A percentile compares a stretch with the other conserved stretches of the same genome.
These are phyloP conservation scores for Watsonalla binaria DNA, from an alignment of 2,888 invertebrate species.

Conservation along the genomic window DNA sequence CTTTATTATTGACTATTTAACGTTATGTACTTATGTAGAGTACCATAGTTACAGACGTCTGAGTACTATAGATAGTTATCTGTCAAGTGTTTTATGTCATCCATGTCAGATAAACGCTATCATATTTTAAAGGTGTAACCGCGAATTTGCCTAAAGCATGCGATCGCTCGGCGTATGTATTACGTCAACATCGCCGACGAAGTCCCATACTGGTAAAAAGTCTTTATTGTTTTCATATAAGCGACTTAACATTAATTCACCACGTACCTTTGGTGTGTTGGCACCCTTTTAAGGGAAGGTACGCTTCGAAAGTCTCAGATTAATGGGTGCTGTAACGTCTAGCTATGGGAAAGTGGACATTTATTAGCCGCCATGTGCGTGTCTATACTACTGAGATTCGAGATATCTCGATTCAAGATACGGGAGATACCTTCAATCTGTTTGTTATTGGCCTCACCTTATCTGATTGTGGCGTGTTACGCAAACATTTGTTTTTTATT, in stretches of 20 bases:
- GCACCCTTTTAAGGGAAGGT: neutral
- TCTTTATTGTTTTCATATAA: too few relatives aligned
- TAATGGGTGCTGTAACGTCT: neutral
- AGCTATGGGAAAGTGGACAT: neutral
- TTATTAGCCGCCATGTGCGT: neutral
- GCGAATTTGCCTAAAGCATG: too few relatives aligned
- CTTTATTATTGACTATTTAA: too few relatives aligned
- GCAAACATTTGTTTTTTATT: neutral
- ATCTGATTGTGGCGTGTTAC: neutral
- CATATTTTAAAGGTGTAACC: too few relatives aligned
- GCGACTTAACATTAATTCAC: neutral
- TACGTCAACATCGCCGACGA: too few relatives aligned
- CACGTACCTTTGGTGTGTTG: neutral
- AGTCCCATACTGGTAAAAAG: too few relatives aligned
- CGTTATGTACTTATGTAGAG: too few relatives aligned
- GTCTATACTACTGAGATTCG: neutral
- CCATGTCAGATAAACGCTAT: too few relatives aligned
- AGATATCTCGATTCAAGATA: neutral
- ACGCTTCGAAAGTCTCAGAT: neutral
- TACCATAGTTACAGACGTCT: too few relatives aligned
- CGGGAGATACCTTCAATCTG: neutral
- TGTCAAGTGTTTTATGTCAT: too few relatives aligned
- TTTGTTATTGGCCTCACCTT: neutral
- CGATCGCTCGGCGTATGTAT: too few relatives aligned
- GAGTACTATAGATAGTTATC: too few relatives aligned